Conservation (phyloP, 1,140 invertebrate species). For the Meloidogyne floridensis region DNA sequence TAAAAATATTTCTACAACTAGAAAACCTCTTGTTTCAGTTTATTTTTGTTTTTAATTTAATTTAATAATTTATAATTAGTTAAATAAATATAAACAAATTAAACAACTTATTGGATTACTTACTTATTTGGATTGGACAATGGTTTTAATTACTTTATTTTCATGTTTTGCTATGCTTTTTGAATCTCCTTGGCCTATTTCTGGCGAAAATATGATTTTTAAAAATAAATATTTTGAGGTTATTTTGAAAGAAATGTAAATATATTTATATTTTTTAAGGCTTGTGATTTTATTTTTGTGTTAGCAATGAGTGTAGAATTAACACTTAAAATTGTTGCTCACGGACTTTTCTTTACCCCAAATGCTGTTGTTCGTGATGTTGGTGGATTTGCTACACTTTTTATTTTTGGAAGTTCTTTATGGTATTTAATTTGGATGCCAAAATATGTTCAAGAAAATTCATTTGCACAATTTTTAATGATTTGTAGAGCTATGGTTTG, state of each 20-base stretch:
- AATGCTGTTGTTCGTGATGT: slow-evolving; percentile 98
- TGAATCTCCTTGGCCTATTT: slow-evolving; percentile 75
- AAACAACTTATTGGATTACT: slow-evolving; percentile 78
- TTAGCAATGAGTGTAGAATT: slow-evolving; percentile 97
- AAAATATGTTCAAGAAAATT: slow-evolving; percentile 82
- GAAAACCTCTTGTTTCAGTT: not conserved
- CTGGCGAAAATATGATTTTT: slow-evolving; percentile 62
- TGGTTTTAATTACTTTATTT: slow-evolving; percentile 94
- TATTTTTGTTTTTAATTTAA: not conserved
- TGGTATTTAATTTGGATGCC: slow-evolving; percentile 98
- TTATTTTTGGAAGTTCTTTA: slow-evolving; percentile 79
- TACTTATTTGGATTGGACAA: slow-evolving; percentile 98
- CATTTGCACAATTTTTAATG: slow-evolving; percentile 89
- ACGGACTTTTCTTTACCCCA: slow-evolving; percentile 97
- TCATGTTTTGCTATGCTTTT: slow-evolving; percentile 99
- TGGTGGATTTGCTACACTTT: slow-evolving; percentile 90
- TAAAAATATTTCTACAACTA: slow-evolving; percentile 4
- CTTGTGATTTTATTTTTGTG: slow-evolving; percentile 96
- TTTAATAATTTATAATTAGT: slow-evolving; percentile 7
- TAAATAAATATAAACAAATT: slow-evolving; percentile 69
- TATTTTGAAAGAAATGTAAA: not conserved
- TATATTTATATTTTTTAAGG: slow-evolving; percentile 10
- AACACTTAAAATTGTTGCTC: slow-evolving; percentile 91
- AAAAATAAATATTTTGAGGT: slow-evolving; percentile 62
- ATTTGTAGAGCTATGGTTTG: slow-evolving; percentile 82